A percentile compares a stretch with the other conserved stretches of the same genome.
Conservation (phyloP, 2,797 vertebrate species). For the Orestias chungarensis region DNA sequence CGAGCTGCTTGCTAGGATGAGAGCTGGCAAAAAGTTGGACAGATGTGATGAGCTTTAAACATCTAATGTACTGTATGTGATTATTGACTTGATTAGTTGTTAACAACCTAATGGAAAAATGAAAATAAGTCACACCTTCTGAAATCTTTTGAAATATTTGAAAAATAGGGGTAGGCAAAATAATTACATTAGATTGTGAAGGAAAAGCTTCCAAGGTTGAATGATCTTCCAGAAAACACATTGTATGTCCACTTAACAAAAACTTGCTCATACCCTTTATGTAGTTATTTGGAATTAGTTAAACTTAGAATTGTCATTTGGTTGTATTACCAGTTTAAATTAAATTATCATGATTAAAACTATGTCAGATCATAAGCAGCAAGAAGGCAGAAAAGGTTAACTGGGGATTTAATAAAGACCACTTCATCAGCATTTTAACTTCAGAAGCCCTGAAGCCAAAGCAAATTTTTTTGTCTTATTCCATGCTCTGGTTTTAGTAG, state of each 20-base stretch:
- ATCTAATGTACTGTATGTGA: conserved; percentile 1
- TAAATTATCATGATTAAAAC: background rate
- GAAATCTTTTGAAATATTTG: background rate
- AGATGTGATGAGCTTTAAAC: conserved; percentile 8
- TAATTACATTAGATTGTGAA: background rate
- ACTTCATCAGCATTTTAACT: too few relatives aligned
- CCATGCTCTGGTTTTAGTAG: too few relatives aligned
- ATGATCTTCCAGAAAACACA: background rate
- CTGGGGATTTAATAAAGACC: too few relatives aligned
- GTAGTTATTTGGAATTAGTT: background rate
- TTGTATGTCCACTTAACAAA: background rate
- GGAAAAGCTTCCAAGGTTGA: background rate
- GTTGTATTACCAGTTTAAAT: background rate
- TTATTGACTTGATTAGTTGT: background rate
- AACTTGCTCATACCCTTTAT: background rate
- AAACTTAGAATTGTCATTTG: background rate
- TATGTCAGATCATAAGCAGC: too few relatives aligned
- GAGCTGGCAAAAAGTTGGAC: conserved; percentile 2
- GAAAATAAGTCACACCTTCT: background rate
- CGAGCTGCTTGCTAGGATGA: conserved; percentile 15
- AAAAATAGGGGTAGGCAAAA: background rate
- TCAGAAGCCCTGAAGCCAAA: too few relatives aligned
- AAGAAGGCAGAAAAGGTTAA: too few relatives aligned
- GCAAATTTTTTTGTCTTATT: too few relatives aligned
- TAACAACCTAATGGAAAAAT: background rate